Conservation (phyloP, 2,888 invertebrate species). For the Caenorhabditis drosophilae region DNA sequence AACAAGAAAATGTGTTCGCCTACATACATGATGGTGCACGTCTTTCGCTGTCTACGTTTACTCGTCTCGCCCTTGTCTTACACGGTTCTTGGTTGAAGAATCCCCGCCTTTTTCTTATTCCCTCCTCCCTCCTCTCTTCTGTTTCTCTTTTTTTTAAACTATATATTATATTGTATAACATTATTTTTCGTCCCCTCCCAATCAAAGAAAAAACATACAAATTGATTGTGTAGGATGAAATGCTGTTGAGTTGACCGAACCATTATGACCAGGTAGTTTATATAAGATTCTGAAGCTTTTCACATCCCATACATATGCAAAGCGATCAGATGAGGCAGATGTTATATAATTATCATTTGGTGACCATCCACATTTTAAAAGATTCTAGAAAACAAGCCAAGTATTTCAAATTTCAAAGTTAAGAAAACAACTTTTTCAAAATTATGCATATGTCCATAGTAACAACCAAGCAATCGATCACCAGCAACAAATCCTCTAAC, state of each 20-base stretch:
- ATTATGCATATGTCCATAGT: slow-evolving; percentile 92
- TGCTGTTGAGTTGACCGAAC: slow-evolving; percentile 92
- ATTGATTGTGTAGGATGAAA: slow-evolving; percentile 94
- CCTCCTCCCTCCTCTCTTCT: too few relatives aligned
- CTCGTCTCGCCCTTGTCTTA: too few relatives aligned
- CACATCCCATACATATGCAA: slow-evolving; percentile 96
- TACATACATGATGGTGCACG: too few relatives aligned
- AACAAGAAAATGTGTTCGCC: too few relatives aligned
- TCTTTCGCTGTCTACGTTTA: too few relatives aligned
- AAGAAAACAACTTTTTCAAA: slow-evolving; percentile 80
- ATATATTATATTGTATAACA: too few relatives aligned
- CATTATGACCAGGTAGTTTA: slow-evolving; percentile 95
- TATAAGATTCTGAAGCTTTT: slow-evolving; percentile 88
- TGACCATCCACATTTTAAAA: slow-evolving; percentile 90
- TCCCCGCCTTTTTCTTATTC: too few relatives aligned
- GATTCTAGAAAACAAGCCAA: slow-evolving; percentile 74
- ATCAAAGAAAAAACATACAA: slow-evolving; percentile 73
- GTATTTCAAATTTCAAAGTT: background rate
- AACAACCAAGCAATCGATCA: slow-evolving; percentile 86
- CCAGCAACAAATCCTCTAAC: slow-evolving; percentile 90
- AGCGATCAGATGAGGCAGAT: slow-evolving; percentile 87
- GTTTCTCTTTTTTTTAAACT: too few relatives aligned
- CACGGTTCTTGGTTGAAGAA: too few relatives aligned
- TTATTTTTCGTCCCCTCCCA: too few relatives aligned
- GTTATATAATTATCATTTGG: slow-evolving; percentile 88